phyloP scores from a whole-genome alignment of 1,140 invertebrate species.

The Parapsyche elsis region DNA sequence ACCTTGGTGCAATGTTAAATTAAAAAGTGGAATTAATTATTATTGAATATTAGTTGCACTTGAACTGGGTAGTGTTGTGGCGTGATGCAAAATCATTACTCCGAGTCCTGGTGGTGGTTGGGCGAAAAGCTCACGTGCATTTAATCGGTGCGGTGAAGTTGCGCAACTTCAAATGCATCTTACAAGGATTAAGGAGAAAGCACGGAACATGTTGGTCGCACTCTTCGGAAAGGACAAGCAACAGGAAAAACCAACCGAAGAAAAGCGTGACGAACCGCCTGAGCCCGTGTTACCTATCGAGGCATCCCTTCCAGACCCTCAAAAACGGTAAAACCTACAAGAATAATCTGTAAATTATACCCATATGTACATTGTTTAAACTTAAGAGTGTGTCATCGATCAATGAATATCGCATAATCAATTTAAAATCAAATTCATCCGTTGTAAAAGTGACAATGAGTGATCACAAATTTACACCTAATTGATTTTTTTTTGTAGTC shows the following conservation, averaged over 20 bases:
- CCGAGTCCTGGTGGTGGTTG: not conserved
- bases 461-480: too few relatives aligned
- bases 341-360: not conserved
- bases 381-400: not conserved
- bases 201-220: constrained; percentile 14
- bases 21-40: not conserved
- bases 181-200: constrained; percentile 32
- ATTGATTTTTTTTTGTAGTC: too few relatives aligned
- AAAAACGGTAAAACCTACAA: constrained; percentile 35
- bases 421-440: too few relatives aligned
- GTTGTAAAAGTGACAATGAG: too few relatives aligned
- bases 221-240: constrained; percentile 31
- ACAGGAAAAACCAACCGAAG: not conserved
- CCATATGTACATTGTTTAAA: not conserved
- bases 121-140: not conserved
- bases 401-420: too few relatives aligned
- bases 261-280: not conserved
- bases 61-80: not conserved
- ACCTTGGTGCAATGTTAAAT: not conserved
- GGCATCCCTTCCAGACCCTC: not conserved
- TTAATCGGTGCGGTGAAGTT: not conserved
- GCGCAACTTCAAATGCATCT: constrained; percentile 32
- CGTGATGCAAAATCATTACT: not conserved
- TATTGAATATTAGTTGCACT: not conserved
- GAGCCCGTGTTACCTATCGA: not conserved